phyloP scores from a whole-genome alignment of 2,888 invertebrate genomes.

The Pristionchus exspectatus region DNA sequence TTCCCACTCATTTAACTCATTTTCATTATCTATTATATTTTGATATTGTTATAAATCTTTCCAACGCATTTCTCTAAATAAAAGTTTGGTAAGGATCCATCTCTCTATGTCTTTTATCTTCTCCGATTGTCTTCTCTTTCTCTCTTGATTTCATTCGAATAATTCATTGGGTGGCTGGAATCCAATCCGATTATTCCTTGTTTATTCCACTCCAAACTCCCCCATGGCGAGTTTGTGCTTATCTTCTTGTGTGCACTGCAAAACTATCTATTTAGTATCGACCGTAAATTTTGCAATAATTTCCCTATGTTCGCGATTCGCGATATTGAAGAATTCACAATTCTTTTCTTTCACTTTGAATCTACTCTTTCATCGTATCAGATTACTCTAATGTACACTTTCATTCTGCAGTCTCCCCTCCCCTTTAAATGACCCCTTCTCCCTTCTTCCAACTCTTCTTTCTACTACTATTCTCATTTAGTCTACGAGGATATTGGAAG shows the following conservation, averaged over 20 bases:
- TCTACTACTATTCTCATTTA: constrained; percentile 12
- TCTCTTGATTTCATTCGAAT: neutral
- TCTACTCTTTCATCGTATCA: constrained; percentile 25
- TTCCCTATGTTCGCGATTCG: neutral
- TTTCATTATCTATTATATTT: no score
- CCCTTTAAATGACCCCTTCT: constrained; percentile 11
- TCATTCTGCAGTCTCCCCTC: neutral
- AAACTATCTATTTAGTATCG: neutral
- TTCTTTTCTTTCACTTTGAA: neutral
- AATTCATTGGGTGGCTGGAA: neutral
- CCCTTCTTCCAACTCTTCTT: constrained; percentile 7
- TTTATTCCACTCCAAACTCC: constrained; percentile 31
- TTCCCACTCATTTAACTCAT: neutral
- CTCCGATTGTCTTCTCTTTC: neutral
- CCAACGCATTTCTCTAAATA: no score
- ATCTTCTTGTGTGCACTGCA: neutral
- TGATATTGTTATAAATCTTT: neutral
- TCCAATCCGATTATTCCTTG: constrained; percentile 6
- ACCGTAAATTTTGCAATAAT: neutral
- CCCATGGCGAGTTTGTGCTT: neutral
- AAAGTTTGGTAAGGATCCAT: neutral
- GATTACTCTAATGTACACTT: constrained; percentile 52
- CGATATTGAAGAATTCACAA: neutral
- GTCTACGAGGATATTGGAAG: neutral
- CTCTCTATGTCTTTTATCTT: neutral